Evolutionary conservation across 2,797 vertebrate genomes (phyloP), one percentile per base, ranked within the genome.

Genomic region (Pteronotus mesoamericanus): DNA sequence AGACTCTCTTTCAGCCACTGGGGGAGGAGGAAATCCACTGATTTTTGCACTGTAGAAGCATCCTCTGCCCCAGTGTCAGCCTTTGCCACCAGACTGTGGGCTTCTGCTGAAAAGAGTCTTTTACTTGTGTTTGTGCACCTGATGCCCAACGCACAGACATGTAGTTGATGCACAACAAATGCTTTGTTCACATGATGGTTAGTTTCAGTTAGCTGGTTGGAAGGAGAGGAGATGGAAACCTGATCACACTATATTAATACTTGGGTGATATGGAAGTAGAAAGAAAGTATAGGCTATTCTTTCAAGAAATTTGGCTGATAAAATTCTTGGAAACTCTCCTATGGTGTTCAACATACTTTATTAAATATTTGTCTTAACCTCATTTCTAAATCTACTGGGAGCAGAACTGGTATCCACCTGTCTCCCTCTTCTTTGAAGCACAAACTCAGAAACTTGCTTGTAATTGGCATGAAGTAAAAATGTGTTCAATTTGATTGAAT

Each of bases 361-460:
- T 26, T 53, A 55, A 75, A 89, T 74, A 96, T 61, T 55, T 78
- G 42, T 29, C 64, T 61, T 68, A 86, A 51, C 9, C 8, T 85
- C 34, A 75, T 29, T 78, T 91, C n/a, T 51, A 89, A 90, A 24
- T 32, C 83, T 77, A 8, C 32, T 89, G 53, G 24, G 42, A 57
- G n/a, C 37, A 83, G 37, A 96, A 19, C 19, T 66, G 22, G 51
- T 59, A 66, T 53, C 82, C 55, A 66, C 83, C 57, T 59, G 37
- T n/a, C 61, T 93, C 68, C 24, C 26, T 85, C 24, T 26, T 89
- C 84, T 80, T 72, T 79, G 68, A 90, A 84, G 15, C 57, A 44
- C n/a, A 90, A 82, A 59, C 19, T 61, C 64, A 80, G 57, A 78
- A 78, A 34, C 69, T 75, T 59, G 51, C 46, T 82, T 85, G 11